Base-by-base conservation (phyloP, 2,113 vertebrate genomes). In the Phocoena phocoena region DNA sequence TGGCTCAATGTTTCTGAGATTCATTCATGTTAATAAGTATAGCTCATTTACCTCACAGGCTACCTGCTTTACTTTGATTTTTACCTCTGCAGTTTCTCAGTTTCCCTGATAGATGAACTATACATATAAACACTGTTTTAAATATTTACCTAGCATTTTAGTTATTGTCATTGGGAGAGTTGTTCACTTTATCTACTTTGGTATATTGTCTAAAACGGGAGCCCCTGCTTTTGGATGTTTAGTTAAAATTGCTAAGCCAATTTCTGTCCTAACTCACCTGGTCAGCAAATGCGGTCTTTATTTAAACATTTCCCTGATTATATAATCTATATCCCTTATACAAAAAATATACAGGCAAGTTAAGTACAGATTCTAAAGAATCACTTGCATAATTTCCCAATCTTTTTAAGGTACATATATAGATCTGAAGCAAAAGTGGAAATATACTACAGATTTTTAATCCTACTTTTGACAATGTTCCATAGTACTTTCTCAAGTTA, bases 191-290 rank as follows among this genome's bases (percentile, higher is more conserved):
- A 25, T 25, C 74, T 87, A 44, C 12, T 88, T 68, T 53, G n/a
- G 63, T 26, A 23, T 33, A 77, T 15, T 88, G 18, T 60, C 36
- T 91, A 53, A 62, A 79, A 58, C 17, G 6, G 13, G 58, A 58
- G 36, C 47, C 31, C 33, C 74, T 81, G 65, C 67, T 73, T 70
- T 55, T 21, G 17, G 68, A 68, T 62, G 14, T 41, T 53, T 68
- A 63, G 26, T 62, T 63, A 28, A 81, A 73, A 74, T 3, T 62
- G 36, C 67, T 13, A 17, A 84, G 60, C 70, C 62, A 84, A 77
- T 85, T 90, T 58, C n/a, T 86, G 81, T 41, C n/a, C 50, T 60
- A 73, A 81, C n/a, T 81, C 44, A 95, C 74, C 60, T 93, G 88
- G 50, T 50, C n/a, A 47, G 71, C 25, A 79, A 95, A 60, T 28